These are phyloP conservation scores for Tridacna crocea DNA, from an alignment of 2,888 invertebrate genomes.

Conservation along the genomic window DNA sequence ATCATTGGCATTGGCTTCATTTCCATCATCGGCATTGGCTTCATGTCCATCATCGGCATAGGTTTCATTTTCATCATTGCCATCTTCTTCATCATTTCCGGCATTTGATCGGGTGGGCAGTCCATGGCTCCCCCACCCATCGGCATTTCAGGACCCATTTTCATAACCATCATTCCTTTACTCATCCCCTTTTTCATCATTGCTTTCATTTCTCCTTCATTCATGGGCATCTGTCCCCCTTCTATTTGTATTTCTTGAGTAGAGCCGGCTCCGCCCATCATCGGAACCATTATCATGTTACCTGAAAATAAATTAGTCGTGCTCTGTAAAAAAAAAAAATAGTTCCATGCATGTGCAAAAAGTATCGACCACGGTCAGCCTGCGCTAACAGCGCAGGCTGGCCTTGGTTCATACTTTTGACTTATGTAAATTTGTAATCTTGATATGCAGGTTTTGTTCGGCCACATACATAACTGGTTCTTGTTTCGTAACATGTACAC, in stretches of 20 bases:
- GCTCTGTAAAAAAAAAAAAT: no score
- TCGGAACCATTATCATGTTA: not conserved
- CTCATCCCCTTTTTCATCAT: not conserved
- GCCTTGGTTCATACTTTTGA: no score
- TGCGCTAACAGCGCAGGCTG: no score
- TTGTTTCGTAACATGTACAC: no score
- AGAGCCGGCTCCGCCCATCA: not conserved
- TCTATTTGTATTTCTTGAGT: not conserved
- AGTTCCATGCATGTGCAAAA: no score
- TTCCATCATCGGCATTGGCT: slow-evolving; percentile 3
- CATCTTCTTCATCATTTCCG: slow-evolving; percentile 7
- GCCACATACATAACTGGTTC: no score
- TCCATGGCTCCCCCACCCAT: not conserved
- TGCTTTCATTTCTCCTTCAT: not conserved
- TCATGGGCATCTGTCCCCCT: not conserved
- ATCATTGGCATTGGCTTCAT: slow-evolving; percentile 8
- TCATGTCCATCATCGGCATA: slow-evolving; percentile 6
- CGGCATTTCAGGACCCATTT: not conserved
- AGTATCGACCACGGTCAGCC: no score
- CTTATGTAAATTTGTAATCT: no score
- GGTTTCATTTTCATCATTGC: slow-evolving; percentile 8
- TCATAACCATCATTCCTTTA: not conserved
- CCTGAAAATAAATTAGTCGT: not conserved
- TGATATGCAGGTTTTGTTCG: no score
- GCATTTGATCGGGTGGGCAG: slow-evolving; percentile 6